These are phyloP conservation scores for Scopus umbretta DNA, from an alignment of 2,113 vertebrate species.

Conservation along the genomic window DNA sequence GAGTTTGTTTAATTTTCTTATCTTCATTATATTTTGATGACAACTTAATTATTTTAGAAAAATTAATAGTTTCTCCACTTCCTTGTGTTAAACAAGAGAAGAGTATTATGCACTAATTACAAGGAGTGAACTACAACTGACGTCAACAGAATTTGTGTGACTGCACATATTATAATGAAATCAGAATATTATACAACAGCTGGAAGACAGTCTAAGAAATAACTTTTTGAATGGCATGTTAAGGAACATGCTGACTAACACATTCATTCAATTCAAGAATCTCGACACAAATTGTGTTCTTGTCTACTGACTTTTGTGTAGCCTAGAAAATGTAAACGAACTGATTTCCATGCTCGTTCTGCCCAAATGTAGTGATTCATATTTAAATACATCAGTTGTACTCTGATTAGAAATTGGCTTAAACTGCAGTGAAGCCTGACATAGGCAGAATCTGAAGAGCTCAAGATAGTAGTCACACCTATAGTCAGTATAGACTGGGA, in stretches of 20 bases:
- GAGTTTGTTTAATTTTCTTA: constrained; percentile 25
- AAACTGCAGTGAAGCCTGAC: neutral
- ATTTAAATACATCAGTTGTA: neutral
- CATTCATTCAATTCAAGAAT: constrained; percentile 10
- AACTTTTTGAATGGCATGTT: neutral
- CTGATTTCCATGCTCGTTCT: neutral
- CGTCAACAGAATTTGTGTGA: constrained; percentile 30
- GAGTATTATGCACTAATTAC: constrained; percentile 30
- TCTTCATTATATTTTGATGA: constrained; percentile 8
- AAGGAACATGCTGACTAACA: constrained; percentile 25
- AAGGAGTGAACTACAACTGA: constrained; percentile 11
- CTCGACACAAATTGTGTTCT: neutral
- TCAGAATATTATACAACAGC: constrained; percentile 19
- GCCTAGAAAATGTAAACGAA: constrained; percentile 14
- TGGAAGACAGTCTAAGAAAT: constrained; percentile 40
- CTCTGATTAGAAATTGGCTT: neutral
- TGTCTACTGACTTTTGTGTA: neutral
- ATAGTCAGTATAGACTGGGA: neutral
- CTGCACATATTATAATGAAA: constrained; percentile 6
- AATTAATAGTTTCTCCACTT: neutral
- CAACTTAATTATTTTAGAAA: constrained; percentile 34
- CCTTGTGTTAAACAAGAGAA: neutral
- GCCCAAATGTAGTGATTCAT: neutral
- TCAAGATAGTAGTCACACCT: neutral
- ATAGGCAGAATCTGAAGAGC: neutral